Conservation (phyloP, 2,888 invertebrate genomes). For the Ophion slaviceki region DNA sequence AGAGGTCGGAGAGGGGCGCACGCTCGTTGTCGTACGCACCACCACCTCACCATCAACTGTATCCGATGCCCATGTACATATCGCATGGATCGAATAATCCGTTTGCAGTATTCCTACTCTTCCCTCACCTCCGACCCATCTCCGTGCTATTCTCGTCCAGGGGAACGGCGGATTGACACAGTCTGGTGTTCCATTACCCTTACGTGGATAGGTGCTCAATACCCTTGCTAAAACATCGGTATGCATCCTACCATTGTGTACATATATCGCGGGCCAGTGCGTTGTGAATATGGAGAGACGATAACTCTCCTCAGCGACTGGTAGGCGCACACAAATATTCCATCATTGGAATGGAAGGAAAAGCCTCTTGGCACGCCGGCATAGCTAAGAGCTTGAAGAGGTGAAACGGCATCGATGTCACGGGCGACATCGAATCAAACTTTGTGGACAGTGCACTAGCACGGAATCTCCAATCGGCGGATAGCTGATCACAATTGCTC, state of each 20-base stretch:
- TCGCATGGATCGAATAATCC: constrained; percentile 58
- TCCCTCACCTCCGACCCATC: background rate
- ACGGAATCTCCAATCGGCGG: constrained; percentile 49
- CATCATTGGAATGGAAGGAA: background rate
- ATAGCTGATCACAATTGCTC: background rate
- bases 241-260: constrained; percentile 32
- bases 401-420: constrained; percentile 9
- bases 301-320: constrained; percentile 22
- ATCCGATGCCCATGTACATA: constrained; percentile 32
- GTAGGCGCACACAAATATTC: constrained; percentile 1
- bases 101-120: constrained; percentile 40
- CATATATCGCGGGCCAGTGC: constrained; percentile 20
- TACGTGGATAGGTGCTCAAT: constrained; percentile 65
- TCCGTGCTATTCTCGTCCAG: constrained; percentile 1
- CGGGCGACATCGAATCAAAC: background rate
- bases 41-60: constrained; percentile 16
- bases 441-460: constrained; percentile 38
- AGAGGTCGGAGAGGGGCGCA: constrained; percentile 26
- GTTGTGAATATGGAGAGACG: constrained; percentile 19
- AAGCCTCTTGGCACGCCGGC: background rate
- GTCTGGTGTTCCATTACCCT: constrained; percentile 78
- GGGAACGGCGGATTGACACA: constrained; percentile 77
- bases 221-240: constrained; percentile 44
- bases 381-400: background rate
- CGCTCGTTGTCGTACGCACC: constrained; percentile 33